phyloP scores from a whole-genome alignment of 2,888 invertebrate species.

The Beris morrisii region DNA sequence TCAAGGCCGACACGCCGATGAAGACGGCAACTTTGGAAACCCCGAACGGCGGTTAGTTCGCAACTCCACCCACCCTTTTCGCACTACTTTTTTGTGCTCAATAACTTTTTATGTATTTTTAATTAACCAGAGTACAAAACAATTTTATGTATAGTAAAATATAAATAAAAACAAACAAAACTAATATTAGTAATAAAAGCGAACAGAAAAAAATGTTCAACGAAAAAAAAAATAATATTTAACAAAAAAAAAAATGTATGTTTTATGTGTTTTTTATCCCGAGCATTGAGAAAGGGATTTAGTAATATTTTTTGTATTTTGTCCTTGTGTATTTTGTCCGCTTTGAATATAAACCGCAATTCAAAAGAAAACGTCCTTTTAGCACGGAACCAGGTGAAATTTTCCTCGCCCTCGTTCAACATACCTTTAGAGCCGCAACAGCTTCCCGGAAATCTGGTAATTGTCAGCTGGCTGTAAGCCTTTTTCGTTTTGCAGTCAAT shows the following conservation, averaged over 20 bases:
- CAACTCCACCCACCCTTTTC: conserved; percentile 30
- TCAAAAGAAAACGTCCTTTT: no score
- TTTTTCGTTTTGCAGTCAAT: no score
- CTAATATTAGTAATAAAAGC: neutral
- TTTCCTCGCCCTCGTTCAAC: no score
- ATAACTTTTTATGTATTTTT: conserved; percentile 24
- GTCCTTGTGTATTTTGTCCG: no score
- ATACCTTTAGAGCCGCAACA: no score
- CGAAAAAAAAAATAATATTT: neutral
- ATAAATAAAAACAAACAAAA: neutral
- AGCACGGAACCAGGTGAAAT: no score
- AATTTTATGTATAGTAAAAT: conserved; percentile 22
- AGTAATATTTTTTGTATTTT: no score
- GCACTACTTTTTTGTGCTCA: conserved; percentile 36
- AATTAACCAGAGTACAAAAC: conserved; percentile 38
- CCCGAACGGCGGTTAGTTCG: conserved; percentile 51
- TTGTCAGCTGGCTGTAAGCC: no score
- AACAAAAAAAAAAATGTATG: neutral
- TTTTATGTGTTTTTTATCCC: no score
- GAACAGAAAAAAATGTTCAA: neutral
- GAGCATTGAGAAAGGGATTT: no score
- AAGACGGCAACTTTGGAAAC: conserved; percentile 52
- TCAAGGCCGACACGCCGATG: conserved; percentile 53
- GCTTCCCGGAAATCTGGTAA: no score
- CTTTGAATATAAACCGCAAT: no score